Evolutionary conservation across 2,888 invertebrate species (phyloP).

Genomic region (Tanypteryx hageni): DNA sequence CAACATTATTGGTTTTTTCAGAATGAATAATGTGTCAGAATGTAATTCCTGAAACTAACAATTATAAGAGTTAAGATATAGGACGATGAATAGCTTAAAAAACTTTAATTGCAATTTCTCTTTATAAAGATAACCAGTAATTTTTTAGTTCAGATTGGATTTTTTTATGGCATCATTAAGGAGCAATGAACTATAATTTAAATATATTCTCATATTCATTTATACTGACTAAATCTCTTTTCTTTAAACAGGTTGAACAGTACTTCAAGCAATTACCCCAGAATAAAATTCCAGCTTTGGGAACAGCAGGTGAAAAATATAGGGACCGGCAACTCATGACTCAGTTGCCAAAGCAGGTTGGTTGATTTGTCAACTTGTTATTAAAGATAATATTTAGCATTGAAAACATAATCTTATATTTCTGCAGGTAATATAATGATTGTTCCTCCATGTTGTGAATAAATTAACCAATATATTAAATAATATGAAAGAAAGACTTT

Average conservation of each 20-base stretch:
- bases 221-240: neutral
- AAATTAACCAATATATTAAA: no score
- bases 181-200: neutral
- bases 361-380: neutral
- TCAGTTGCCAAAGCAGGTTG: slow-evolving; percentile 91
- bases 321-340: slow-evolving; percentile 88
- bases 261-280: slow-evolving; percentile 94
- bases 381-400: neutral
- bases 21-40: no score
- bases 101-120: no score
- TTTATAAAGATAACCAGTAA: no score
- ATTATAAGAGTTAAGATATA: no score
- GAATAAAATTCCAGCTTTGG: slow-evolving; percentile 86
- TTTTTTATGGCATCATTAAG: neutral
- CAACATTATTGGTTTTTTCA: no score
- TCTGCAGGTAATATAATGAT: no score
- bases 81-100: no score
- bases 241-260: slow-evolving; percentile 86
- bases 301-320: slow-evolving; percentile 88
- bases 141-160: neutral
- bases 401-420: no score
- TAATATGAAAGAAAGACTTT: no score
- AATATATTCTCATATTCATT: neutral
- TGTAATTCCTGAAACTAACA: no score
- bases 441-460: no score